Evolutionary conservation across 2,888 invertebrate species (phyloP).

Genomic region (Deroplatys truncata): DNA sequence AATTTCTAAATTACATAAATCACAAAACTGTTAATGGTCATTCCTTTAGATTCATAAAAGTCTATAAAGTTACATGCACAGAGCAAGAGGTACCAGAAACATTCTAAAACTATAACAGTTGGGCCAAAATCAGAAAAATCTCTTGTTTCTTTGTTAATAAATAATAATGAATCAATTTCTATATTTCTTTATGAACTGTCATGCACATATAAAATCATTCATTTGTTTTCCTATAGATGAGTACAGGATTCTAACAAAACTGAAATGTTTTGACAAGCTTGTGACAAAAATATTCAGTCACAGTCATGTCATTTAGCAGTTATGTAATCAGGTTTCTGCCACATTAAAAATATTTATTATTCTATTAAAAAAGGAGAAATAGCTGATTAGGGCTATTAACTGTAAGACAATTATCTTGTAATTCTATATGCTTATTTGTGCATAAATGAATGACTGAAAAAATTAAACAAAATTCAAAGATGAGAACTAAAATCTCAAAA

Average conservation of each 20-base stretch:
- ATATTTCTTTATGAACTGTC: background rate
- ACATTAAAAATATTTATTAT: too few species aligned
- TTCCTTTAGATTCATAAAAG: background rate
- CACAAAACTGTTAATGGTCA: background rate
- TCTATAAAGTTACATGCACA: background rate
- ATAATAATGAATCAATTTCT: background rate
- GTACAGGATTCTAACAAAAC: background rate
- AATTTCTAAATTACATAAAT: background rate
- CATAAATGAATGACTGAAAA: too few species aligned
- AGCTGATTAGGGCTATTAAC: too few species aligned
- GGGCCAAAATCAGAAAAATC: background rate
- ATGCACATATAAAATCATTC: background rate
- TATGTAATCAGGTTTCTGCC: too few species aligned
- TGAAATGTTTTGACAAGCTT: background rate
- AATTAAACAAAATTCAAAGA: too few species aligned
- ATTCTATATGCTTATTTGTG: too few species aligned
- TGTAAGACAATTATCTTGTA: too few species aligned
- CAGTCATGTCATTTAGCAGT: too few species aligned
- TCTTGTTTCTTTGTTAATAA: background rate
- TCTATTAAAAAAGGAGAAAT: too few species aligned
- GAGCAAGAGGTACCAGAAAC: background rate
- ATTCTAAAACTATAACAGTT: background rate
- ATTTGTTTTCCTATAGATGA: background rate
- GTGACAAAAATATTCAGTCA: too few species aligned
- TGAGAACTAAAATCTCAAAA: too few species aligned